phyloP scores from a whole-genome alignment of 2,888 invertebrate species.

The Acheta domesticus region DNA sequence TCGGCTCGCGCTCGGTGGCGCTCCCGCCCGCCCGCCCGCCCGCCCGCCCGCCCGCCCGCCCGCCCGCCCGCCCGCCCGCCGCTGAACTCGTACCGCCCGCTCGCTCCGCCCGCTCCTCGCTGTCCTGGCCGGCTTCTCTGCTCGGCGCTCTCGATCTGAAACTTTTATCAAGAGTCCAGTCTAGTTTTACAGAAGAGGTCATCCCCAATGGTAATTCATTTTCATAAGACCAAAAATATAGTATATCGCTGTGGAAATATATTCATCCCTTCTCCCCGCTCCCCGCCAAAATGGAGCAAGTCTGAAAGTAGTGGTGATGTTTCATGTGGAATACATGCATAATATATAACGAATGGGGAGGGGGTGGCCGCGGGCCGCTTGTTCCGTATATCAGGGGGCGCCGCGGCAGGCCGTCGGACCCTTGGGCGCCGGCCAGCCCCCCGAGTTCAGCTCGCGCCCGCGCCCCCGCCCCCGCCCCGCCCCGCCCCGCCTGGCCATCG shows the following conservation, averaged over 20 bases:
- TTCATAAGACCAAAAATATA: conserved; percentile 5
- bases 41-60: background rate
- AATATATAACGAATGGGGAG: background rate
- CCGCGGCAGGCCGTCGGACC: background rate
- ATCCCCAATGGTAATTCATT: conserved; percentile 18
- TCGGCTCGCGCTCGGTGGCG: too few species aligned
- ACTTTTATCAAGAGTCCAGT: conserved; percentile 10
- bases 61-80: background rate
- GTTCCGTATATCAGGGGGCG: conserved; percentile 10
- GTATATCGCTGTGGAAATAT: conserved; percentile 10
- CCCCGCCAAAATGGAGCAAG: background rate
- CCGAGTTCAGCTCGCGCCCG: background rate
- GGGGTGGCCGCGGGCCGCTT: background rate
- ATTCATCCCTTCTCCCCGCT: background rate
- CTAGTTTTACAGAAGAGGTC: conserved; percentile 9
- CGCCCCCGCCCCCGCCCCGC: background rate
- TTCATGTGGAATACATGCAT: background rate
- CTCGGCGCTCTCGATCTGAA: background rate
- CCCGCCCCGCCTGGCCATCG: background rate
- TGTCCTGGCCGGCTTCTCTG: background rate
- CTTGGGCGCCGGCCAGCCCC: background rate
- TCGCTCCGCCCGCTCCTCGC: background rate
- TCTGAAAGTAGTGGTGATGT: conserved; percentile 18
- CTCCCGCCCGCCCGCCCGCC: background rate
- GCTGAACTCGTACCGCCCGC: background rate